Base-by-base conservation (phyloP, 2,888 invertebrate genomes). In the Neoaliturus tenellus region DNA sequence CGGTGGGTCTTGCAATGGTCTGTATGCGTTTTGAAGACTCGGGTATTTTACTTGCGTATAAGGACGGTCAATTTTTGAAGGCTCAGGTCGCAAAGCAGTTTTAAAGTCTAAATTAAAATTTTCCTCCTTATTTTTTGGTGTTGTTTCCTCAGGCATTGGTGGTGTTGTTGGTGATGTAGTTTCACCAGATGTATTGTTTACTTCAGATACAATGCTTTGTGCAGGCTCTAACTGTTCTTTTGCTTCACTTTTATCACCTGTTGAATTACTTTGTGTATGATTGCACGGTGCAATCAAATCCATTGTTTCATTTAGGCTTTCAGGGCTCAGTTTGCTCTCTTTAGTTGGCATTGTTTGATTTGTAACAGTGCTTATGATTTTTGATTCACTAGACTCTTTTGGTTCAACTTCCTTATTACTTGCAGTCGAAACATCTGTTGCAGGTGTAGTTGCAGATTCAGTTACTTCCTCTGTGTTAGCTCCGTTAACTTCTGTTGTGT, bases 231-330 rank as follows among this genome's bases (percentile, higher is more conserved):
- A 35, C 17, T 51, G 48, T 12, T 78, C n/a, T n/a, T n/a, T n/a
- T n/a, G n/a, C n/a, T n/a, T n/a, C 78, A 78, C 48, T 33, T 4
- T n/a, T 55, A 55, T 41, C 44, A 39, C 28, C 48, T 48, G 55
- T 90, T 0, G 91, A 91, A 87, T 90, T 90, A 39, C 92, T 91
- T 51, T 78, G 71, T 20, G 82, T 82, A 8, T 51, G 84, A 28
- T 58, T 71, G 14, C 62, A 55, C 6, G 51, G 33, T 78, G 20
- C 33, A 58, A 51, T 69, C 28, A 51, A 62, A 33, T 44, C 33
- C 71, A 55, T 39, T 75, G 82, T 39, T 81, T 83, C 82, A 55
- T 83, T 78, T 67, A 75, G 58, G 39, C 81, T 83, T 67, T 86
- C 87, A 20, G 87, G 87, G 80, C 84, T 86, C 51, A 87, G 82